Evolutionary conservation across 2,113 vertebrate species (phyloP).

Genomic region (Vombatus ursinus): DNA sequence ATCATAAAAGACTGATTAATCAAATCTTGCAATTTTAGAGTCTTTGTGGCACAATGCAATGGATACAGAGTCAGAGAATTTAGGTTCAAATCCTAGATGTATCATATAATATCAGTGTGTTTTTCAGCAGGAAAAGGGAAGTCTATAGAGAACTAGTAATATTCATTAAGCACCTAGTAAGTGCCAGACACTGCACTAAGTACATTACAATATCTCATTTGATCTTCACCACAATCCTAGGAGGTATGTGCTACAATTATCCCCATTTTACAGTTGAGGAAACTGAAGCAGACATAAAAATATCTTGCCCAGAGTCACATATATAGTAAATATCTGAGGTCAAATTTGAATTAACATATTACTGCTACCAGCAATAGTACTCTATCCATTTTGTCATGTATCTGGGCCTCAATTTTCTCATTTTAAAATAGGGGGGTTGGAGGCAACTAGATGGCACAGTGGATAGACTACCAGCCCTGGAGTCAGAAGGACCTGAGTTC

Average conservation of each 20-base stretch:
- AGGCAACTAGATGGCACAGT: too few species aligned
- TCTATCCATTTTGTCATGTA: background rate
- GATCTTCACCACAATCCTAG: background rate
- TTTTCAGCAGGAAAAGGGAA: background rate
- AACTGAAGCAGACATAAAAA: background rate
- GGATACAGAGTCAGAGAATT: background rate
- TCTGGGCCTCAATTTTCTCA: background rate
- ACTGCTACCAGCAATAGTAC: too few species aligned
- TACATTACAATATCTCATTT: background rate
- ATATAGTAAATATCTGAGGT: background rate
- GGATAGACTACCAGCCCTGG: too few species aligned
- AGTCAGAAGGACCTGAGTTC: too few species aligned
- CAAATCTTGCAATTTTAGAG: background rate
- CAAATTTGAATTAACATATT: background rate
- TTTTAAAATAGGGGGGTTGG: background rate
- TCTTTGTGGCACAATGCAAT: background rate
- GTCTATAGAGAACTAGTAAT: background rate
- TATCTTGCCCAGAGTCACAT: background rate
- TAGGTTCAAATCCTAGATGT: background rate
- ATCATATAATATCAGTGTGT: background rate
- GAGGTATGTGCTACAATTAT: background rate
- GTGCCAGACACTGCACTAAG: background rate
- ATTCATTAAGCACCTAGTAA: background rate
- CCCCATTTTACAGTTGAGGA: background rate
- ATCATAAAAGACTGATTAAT: background rate